These are phyloP conservation scores for Eupithecia tripunctaria DNA, from an alignment of 2,888 invertebrate genomes.

Conservation along the genomic window DNA sequence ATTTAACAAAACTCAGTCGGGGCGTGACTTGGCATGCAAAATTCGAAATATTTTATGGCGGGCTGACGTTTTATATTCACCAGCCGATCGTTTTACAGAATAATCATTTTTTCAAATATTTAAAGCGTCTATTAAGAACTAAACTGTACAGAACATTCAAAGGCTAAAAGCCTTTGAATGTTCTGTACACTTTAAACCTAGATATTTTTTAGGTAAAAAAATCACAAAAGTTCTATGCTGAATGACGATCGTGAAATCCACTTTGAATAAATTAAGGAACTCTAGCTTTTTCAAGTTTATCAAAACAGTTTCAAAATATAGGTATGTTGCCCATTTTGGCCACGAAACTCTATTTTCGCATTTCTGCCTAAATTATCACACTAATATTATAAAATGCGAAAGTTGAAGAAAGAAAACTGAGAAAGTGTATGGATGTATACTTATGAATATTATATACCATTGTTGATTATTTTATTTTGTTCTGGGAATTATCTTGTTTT, in stretches of 20 bases:
- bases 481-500: no score
- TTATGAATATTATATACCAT: no score
- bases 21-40: conserved; percentile 52
- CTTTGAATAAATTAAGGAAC: conserved; percentile 26
- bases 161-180: conserved; percentile 52
- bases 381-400: no score
- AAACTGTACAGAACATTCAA: conserved; percentile 46
- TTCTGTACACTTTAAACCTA: neutral
- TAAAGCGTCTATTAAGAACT: conserved; percentile 41
- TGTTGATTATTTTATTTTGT: no score
- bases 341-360: no score
- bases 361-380: no score
- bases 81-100: conserved; percentile 37
- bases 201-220: no score
- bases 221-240: neutral
- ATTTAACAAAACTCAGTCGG: conserved; percentile 45
- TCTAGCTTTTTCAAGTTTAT: conserved; percentile 6
- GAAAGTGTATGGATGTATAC: no score
- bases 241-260: conserved; percentile 26
- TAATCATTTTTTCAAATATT: conserved; percentile 27
- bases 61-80: conserved; percentile 38
- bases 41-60: conserved; percentile 41
- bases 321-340: no score
- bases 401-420: no score
- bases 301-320: neutral